Conservation (phyloP, 2,888 invertebrate genomes). For the Rutpela maculata region DNA sequence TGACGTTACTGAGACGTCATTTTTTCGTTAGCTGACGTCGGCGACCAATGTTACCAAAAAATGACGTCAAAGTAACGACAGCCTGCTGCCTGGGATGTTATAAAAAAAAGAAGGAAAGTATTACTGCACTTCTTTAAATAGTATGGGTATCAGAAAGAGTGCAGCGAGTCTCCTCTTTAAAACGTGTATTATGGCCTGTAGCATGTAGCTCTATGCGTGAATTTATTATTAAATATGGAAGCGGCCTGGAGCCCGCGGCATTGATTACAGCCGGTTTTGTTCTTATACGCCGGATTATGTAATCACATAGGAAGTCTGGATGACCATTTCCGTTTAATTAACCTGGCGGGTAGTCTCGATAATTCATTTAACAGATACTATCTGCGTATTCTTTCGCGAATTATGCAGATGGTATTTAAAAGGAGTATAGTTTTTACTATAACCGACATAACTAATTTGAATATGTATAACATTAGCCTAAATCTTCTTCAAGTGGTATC, state of each 20-base stretch:
- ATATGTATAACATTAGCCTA: slow-evolving; percentile 40
- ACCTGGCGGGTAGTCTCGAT: slow-evolving; percentile 47
- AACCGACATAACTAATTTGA: slow-evolving; percentile 24
- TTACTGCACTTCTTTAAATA: too few relatives aligned
- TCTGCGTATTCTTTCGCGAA: slow-evolving; percentile 48
- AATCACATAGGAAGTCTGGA: slow-evolving; percentile 56
- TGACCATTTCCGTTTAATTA: slow-evolving; percentile 56
- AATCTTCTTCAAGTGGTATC: slow-evolving; percentile 2
- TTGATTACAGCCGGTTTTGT: slow-evolving; percentile 50
- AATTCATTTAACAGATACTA: slow-evolving; percentile 52
- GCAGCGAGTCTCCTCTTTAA: too few relatives aligned
- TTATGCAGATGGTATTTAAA: slow-evolving; percentile 51
- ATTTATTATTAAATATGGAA: slow-evolving; percentile 41
- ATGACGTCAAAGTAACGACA: too few relatives aligned
- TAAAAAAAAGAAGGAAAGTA: too few relatives aligned
- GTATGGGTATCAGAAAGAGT: too few relatives aligned
- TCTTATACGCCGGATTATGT: slow-evolving; percentile 48
- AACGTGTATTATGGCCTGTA: slow-evolving; percentile 23
- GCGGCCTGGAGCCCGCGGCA: slow-evolving; percentile 44
- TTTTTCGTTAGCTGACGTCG: too few relatives aligned
- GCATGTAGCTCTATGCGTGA: not conserved
- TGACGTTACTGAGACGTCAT: too few relatives aligned
- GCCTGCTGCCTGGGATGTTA: too few relatives aligned
- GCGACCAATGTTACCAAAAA: too few relatives aligned
- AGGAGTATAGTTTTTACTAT: slow-evolving; percentile 41